Evolutionary conservation across 2,113 vertebrate genomes (phyloP).

Genomic region (Myrmophylax atrothorax): DNA sequence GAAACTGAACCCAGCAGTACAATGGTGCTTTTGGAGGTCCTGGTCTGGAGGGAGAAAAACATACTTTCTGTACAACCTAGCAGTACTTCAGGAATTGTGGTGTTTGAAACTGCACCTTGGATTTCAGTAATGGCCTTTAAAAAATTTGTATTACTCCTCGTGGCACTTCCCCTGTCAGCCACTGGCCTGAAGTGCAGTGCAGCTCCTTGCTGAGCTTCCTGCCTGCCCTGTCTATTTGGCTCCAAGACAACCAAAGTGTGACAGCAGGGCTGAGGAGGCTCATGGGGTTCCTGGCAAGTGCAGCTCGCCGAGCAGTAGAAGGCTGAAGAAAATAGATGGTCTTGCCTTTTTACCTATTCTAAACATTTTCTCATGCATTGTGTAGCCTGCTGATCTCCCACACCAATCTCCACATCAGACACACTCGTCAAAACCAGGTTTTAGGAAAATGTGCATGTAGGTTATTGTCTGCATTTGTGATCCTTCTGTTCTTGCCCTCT

Average conservation of each 20-base stretch:
- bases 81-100: neutral
- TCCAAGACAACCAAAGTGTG: neutral
- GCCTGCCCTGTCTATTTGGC: neutral
- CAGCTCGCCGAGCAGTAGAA: neutral
- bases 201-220: neutral
- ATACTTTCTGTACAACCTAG: neutral
- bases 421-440: rapidly evolving
- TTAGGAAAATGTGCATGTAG: rapidly evolving
- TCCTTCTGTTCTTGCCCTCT: neutral
- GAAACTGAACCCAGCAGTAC: neutral
- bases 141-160: rapidly evolving
- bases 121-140: neutral
- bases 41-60: neutral
- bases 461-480: neutral
- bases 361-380: neutral
- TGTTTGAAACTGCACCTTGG: neutral
- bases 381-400: neutral
- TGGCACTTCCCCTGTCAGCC: neutral
- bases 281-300: neutral
- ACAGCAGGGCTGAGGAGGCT: neutral
- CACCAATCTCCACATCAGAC: neutral
- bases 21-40: neutral
- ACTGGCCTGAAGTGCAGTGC: neutral
- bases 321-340: neutral
- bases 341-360: neutral